Evolutionary conservation across 2,888 invertebrate genomes (phyloP).

Genomic region (Apoda limacodes): DNA sequence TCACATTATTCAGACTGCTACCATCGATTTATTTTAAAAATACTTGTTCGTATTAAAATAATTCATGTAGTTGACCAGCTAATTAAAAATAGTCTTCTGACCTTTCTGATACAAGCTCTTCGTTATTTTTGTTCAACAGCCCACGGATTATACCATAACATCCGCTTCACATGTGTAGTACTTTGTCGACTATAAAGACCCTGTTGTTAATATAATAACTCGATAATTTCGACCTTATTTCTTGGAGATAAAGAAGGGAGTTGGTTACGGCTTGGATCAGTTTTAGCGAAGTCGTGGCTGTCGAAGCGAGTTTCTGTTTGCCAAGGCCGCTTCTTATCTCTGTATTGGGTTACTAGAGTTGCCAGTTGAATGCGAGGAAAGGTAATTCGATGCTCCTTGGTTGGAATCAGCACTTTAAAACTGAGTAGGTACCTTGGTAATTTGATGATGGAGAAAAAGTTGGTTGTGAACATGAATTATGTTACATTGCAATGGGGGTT

Average conservation of each 20-base stretch:
- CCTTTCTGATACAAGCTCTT: slow-evolving; percentile 23
- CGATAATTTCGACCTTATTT: slow-evolving; percentile 20
- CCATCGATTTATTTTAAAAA: too few relatives aligned
- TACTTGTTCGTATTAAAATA: too few relatives aligned
- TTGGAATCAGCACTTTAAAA: too few relatives aligned
- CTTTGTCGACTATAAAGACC: slow-evolving; percentile 12
- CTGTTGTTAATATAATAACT: slow-evolving; percentile 7
- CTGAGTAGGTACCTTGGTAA: too few relatives aligned
- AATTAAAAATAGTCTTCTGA: slow-evolving; percentile 16
- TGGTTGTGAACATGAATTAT: too few relatives aligned
- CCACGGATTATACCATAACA: slow-evolving; percentile 44
- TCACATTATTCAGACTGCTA: too few relatives aligned
- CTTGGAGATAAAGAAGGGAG: slow-evolving; percentile 12
- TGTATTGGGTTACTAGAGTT: slow-evolving; percentile 50
- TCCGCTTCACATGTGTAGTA: slow-evolving; percentile 35
- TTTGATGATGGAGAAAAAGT: too few relatives aligned
- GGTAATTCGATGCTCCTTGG: slow-evolving; percentile 25
- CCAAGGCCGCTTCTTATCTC: slow-evolving; percentile 51
- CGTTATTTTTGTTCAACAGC: slow-evolving; percentile 32
- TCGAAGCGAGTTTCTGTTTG: slow-evolving; percentile 28
- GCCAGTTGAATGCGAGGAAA: slow-evolving; percentile 39
- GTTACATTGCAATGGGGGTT: too few relatives aligned
- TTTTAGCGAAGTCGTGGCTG: slow-evolving; percentile 7
- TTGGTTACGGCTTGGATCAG: slow-evolving; percentile 5
- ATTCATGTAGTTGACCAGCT: slow-evolving; percentile 7